These are phyloP conservation scores for Hyles lineata DNA, from an alignment of 2,888 invertebrate species.

Conservation along the genomic window DNA sequence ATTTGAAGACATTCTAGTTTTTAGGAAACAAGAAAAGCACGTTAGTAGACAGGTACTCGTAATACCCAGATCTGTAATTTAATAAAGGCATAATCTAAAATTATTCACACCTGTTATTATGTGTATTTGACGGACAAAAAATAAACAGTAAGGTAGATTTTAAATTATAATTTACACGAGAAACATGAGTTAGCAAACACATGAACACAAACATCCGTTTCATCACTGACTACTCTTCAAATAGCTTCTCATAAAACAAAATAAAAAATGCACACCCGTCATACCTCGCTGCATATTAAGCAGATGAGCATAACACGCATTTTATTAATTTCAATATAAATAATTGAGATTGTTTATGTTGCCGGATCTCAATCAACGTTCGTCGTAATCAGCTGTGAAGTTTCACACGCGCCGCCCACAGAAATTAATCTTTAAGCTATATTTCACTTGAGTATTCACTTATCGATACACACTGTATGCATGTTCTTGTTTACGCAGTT, in stretches of 20 bases:
- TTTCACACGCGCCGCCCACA: constrained; percentile 3
- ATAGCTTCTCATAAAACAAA: neutral
- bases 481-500: neutral
- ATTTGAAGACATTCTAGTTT: no score
- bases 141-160: no score
- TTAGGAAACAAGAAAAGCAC: no score
- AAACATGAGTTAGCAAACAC: no score
- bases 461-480: neutral
- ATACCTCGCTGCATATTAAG: neutral
- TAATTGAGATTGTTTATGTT: neutral
- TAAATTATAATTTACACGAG: no score
- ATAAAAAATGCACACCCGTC: neutral
- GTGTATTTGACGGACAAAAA: no score
- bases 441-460: constrained; percentile 2
- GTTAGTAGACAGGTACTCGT: no score
- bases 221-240: neutral
- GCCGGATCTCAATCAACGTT: neutral
- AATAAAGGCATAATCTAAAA: no score
- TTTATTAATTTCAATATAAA: constrained; percentile 21
- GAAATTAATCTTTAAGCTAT: neutral
- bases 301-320: constrained; percentile 11
- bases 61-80: no score
- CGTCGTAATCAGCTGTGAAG: constrained; percentile 1
- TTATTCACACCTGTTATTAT: no score
- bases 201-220: no score